phyloP scores from a whole-genome alignment of 2,888 invertebrate species.

The Microplitis deprimator region DNA sequence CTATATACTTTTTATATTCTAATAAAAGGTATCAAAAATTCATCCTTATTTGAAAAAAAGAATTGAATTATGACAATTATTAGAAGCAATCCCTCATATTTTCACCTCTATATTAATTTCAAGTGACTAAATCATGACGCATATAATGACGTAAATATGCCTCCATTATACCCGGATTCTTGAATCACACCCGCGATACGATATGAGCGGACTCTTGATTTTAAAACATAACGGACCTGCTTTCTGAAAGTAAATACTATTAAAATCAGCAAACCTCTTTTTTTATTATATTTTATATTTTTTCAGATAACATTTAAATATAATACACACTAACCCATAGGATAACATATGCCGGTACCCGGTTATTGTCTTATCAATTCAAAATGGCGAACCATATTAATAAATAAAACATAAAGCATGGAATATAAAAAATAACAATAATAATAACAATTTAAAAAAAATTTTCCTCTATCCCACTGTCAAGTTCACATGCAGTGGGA shows the following conservation, averaged over 20 bases:
- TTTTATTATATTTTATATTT: background rate
- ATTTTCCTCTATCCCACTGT: background rate
- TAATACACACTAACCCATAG: background rate
- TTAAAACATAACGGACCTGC: background rate
- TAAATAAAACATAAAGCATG: background rate
- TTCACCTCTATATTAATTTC: background rate
- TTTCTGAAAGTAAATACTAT: background rate
- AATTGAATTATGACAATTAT: too few relatives aligned
- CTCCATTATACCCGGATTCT: background rate
- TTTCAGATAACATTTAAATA: background rate
- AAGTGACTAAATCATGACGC: background rate
- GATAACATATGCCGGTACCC: background rate
- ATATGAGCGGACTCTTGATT: background rate
- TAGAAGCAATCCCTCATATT: background rate
- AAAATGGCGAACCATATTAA: background rate
- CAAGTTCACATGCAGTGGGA: slow-evolving; percentile 11
- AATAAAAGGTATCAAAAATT: too few relatives aligned
- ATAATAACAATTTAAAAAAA: background rate
- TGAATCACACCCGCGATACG: background rate
- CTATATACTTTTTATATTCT: too few relatives aligned
- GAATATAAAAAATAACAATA: background rate
- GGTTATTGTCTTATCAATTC: background rate
- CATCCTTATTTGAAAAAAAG: too few relatives aligned
- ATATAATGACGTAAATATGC: background rate
- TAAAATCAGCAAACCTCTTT: background rate